Conservation (phyloP, 2,113 vertebrate species). For the Mesitornis unicolor region DNA sequence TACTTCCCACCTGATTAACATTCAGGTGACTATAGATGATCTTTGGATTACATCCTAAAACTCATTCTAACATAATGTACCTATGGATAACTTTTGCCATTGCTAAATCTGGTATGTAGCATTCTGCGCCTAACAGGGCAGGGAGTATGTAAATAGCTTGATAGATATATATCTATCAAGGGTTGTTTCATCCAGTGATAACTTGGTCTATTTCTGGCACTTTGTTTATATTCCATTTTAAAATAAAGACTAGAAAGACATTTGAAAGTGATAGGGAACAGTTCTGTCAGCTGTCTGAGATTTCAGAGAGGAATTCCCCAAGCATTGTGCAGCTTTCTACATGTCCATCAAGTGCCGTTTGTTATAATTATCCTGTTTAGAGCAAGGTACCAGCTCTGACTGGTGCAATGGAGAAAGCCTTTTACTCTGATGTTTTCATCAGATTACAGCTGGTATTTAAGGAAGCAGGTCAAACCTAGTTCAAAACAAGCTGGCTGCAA, state of each 20-base stretch:
- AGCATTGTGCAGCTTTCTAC: background rate
- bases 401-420: background rate
- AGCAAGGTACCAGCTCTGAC: background rate
- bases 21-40: background rate
- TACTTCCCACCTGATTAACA: background rate
- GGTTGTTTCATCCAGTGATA: background rate
- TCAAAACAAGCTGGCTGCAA: slow-evolving; percentile 2
- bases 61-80: background rate
- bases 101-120: background rate
- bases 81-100: background rate
- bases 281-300: slow-evolving; percentile 13
- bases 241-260: background rate
- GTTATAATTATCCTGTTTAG: background rate
- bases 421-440: background rate
- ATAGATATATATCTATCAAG: background rate
- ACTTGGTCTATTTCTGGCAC: background rate
- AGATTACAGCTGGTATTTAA: slow-evolving; percentile 11
- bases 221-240: background rate
- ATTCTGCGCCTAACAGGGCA: background rate
- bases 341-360: background rate
- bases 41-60: background rate
- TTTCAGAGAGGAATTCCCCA: slow-evolving; percentile 16
- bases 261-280: background rate
- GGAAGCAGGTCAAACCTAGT: background rate
- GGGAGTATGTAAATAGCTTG: background rate